A percentile compares a stretch with the other conserved stretches of the same genome.
Evolutionary conservation across 2,888 invertebrate species (phyloP).

Genomic region (Eudemis profundana): DNA sequence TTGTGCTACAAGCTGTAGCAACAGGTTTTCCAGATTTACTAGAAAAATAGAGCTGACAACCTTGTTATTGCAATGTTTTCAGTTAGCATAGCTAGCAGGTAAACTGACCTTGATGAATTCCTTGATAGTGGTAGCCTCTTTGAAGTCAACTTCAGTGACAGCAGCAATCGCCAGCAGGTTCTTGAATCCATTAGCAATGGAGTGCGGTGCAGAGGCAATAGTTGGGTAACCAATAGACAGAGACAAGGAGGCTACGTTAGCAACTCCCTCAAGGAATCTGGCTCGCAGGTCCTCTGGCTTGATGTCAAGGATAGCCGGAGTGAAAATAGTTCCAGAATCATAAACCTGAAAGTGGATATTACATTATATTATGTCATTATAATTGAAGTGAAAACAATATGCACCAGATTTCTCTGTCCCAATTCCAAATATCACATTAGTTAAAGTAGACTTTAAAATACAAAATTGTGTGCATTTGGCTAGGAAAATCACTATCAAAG

Average conservation of each 20-base stretch:
- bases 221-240: constrained; percentile 98
- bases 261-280: constrained; percentile 96
- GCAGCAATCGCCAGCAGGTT: constrained; percentile 98
- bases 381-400: not conserved
- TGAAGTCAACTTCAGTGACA: constrained; percentile 97
- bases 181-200: constrained; percentile 99
- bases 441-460: too few relatives aligned
- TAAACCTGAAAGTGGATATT: constrained; percentile 90
- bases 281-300: constrained; percentile 97
- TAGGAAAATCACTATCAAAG: constrained; percentile 45
- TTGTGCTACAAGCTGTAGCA: too few relatives aligned
- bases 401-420: too few relatives aligned
- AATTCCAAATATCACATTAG: too few relatives aligned
- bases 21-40: too few relatives aligned
- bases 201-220: constrained; percentile 98
- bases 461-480: constrained; percentile 51
- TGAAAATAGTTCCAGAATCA: constrained; percentile 99
- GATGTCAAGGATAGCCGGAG: constrained; percentile 98
- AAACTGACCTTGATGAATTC: constrained; percentile 92
- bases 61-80: too few relatives aligned
- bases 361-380: not conserved
- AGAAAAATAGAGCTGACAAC: too few relatives aligned
- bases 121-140: constrained; percentile 96
- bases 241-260: constrained; percentile 97
- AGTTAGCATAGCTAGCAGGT: not conserved